Conservation (phyloP, 2,797 vertebrate genomes). For the Xenopus petersii region DNA sequence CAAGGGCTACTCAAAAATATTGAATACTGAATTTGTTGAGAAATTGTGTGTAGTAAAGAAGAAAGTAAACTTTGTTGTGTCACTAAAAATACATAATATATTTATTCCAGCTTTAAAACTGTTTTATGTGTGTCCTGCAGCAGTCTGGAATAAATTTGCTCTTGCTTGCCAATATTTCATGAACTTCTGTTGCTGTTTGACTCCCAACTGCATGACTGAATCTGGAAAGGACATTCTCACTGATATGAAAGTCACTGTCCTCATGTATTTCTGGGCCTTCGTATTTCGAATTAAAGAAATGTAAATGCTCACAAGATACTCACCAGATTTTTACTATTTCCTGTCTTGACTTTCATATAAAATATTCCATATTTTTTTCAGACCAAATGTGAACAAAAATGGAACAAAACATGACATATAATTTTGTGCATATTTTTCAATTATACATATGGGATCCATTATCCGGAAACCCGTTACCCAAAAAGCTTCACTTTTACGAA, state of each 20-base stretch:
- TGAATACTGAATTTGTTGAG: no score
- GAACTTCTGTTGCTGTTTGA: conserved; percentile 2
- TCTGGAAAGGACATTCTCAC: conserved; percentile 3
- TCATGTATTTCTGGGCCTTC: not conserved
- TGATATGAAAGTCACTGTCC: conserved; percentile 7
- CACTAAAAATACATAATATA: not conserved
- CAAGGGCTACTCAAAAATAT: no score
- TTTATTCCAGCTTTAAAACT: not conserved
- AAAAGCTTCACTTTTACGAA: no score
- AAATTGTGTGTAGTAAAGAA: no score
- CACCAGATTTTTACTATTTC: not conserved
- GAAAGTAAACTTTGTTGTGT: not conserved
- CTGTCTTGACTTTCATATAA: not conserved
- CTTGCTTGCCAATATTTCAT: conserved; percentile 5
- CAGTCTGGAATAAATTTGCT: not conserved
- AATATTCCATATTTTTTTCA: not conserved
- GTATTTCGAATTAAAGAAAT: not conserved
- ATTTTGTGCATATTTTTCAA: no score
- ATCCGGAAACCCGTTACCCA: no score
- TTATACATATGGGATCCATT: no score
- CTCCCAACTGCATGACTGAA: conserved; percentile 4
- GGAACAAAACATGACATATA: no score
- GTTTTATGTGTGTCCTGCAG: not conserved
- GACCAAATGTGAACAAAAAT: no score
- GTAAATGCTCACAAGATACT: not conserved